Evolutionary conservation across 1,140 invertebrate species (phyloP).

Genomic region (Andricus grossulariae): DNA sequence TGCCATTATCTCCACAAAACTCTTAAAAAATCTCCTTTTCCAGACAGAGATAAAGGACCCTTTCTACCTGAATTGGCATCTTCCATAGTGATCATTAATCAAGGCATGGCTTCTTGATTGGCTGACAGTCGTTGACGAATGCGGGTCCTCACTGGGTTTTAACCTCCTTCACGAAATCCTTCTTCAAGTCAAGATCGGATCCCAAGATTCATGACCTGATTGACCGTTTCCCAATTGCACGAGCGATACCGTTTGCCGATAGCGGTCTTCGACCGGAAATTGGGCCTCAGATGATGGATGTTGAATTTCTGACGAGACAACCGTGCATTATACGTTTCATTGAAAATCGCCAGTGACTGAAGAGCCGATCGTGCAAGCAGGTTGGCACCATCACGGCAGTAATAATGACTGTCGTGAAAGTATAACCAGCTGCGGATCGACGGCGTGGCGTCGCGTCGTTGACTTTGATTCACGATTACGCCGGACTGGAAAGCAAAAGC

Average conservation of each 20-base stretch:
- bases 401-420: conserved; percentile 40
- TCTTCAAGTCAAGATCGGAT: conserved; percentile 9
- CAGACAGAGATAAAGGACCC: background rate
- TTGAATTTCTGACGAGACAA: background rate
- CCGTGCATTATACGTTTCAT: background rate
- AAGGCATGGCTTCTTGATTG: background rate
- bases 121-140: conserved; percentile 7
- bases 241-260: background rate
- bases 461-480: conserved; percentile 45
- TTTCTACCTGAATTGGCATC: background rate
- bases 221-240: background rate
- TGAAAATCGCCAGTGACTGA: conserved; percentile 23
- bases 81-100: conserved; percentile 11
- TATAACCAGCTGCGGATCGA: conserved; percentile 25
- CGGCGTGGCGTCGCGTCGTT: background rate
- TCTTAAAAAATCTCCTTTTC: background rate
- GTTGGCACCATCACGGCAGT: conserved; percentile 29
- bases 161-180: background rate
- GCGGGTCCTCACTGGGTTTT: background rate
- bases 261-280: conserved; percentile 11
- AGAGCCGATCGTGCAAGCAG: conserved; percentile 12
- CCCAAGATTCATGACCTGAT: background rate
- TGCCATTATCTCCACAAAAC: too few species aligned
- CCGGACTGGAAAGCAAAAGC: conserved; percentile 8
- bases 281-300: conserved; percentile 18